Conservation (phyloP, 2,113 vertebrate species). For the Hyla sarda region DNA sequence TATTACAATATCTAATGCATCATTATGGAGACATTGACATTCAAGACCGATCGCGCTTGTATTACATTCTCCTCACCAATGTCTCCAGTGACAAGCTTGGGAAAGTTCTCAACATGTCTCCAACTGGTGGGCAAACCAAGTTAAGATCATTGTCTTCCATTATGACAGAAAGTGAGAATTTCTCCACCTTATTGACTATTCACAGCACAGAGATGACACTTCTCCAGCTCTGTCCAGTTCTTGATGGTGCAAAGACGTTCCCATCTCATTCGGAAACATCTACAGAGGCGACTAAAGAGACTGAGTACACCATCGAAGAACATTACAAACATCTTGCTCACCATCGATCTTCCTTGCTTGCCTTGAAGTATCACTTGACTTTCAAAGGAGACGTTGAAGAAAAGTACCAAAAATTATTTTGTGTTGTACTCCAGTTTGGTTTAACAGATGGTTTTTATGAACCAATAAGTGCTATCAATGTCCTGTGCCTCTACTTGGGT, state of each 20-base stretch:
- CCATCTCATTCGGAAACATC: accelerated
- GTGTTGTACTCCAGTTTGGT: slow-evolving; percentile 79
- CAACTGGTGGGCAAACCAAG: slow-evolving; percentile 70
- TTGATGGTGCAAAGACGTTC: not conserved
- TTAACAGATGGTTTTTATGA: slow-evolving; percentile 72
- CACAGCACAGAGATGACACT: slow-evolving; percentile 67
- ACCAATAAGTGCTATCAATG: slow-evolving; percentile 71
- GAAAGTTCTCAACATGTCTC: slow-evolving; percentile 67
- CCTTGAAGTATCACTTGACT: slow-evolving; percentile 70
- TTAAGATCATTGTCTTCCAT: slow-evolving; percentile 76
- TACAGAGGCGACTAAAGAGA: not conserved
- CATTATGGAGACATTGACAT: slow-evolving; percentile 80
- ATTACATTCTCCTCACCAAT: slow-evolving; percentile 84
- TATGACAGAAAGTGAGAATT: slow-evolving; percentile 79
- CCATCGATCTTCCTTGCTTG: slow-evolving; percentile 67
- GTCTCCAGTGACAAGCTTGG: slow-evolving; percentile 80
- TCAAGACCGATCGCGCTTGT: slow-evolving; percentile 83
- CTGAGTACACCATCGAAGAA: slow-evolving; percentile 52
- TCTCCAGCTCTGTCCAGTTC: slow-evolving; percentile 66
- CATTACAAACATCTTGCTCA: slow-evolving; percentile 71
- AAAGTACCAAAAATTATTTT: slow-evolving; percentile 75
- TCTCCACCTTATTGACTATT: slow-evolving; percentile 73
- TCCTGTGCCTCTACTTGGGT: slow-evolving; percentile 76
- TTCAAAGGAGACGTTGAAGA: slow-evolving; percentile 62
- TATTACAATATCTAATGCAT: slow-evolving; percentile 77